Conservation (phyloP, 1,140 invertebrate species). For the Temnothorax longispinosus region DNA sequence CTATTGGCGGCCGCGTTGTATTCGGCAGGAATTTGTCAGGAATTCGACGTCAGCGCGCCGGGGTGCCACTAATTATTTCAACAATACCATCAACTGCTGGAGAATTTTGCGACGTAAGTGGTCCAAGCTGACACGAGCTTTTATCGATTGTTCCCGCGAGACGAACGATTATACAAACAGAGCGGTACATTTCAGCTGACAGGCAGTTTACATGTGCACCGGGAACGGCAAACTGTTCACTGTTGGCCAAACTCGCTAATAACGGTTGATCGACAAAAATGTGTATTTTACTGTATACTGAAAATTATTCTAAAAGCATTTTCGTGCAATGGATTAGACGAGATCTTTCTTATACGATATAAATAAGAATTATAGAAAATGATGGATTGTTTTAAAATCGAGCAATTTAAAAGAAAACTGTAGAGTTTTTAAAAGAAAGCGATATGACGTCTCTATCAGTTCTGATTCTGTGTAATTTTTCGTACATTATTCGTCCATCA, state of each 20-base stretch:
- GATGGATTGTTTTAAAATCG: not conserved
- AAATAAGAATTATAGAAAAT: not conserved
- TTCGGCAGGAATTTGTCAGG: not conserved
- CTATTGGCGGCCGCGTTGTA: conserved; percentile 30
- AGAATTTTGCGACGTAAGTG: conserved; percentile 26
- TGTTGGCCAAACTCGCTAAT: not conserved
- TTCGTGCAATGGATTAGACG: not conserved
- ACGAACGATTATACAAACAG: conserved; percentile 18
- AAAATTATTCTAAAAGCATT: not conserved
- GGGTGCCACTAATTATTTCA: conserved; percentile 30
- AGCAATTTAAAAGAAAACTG: not conserved
- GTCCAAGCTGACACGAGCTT: not conserved
- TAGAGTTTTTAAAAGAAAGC: not conserved
- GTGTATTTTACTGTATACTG: not conserved
- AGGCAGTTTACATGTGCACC: not conserved
- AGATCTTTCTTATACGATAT: not conserved
- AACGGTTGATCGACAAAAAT: not conserved
- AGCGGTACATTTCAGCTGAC: not conserved
- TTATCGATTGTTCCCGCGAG: not conserved
- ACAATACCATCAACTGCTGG: not conserved
- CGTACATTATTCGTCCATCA: not conserved
- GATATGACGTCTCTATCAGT: not conserved
- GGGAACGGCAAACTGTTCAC: not conserved
- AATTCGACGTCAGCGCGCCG: not conserved
- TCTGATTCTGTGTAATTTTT: not conserved